These are phyloP conservation scores for Periphyllus acericola DNA, from an alignment of 2,888 invertebrate genomes.

Conservation along the genomic window DNA sequence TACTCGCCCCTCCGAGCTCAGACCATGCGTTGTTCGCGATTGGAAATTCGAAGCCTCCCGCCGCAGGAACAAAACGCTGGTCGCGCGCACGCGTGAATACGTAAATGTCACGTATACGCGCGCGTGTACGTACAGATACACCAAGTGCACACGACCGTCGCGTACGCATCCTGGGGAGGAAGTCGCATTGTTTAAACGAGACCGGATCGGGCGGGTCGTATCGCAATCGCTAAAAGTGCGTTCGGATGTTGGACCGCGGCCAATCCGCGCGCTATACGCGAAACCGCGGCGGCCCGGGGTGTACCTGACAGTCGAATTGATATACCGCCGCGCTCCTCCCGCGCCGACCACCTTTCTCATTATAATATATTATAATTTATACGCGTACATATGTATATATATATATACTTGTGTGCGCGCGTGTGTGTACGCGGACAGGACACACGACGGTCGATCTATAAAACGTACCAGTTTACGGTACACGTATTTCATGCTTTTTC, in stretches of 20 bases:
- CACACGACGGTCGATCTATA: no score
- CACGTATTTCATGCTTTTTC: no score
- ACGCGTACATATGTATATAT: no score
- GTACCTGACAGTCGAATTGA: conserved; percentile 41
- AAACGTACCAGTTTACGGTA: no score
- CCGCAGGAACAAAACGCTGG: background rate
- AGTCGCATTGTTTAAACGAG: conserved; percentile 20
- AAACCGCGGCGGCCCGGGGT: background rate
- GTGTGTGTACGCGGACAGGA: no score
- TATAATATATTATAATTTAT: background rate
- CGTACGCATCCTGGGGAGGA: background rate
- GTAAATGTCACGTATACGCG: background rate
- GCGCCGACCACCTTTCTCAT: background rate
- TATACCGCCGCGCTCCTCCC: background rate
- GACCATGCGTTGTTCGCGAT: background rate
- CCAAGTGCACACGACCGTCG: background rate
- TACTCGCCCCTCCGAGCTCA: background rate
- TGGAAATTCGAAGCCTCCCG: conserved; percentile 10
- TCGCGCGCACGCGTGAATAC: background rate
- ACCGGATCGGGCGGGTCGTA: background rate
- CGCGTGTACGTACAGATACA: no score
- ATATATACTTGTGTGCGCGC: no score
- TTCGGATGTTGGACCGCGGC: conserved; percentile 55
- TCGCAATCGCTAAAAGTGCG: conserved; percentile 17
- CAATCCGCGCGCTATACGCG: conserved; percentile 15